phyloP scores from a whole-genome alignment of 2,888 invertebrate species.

The Baccha elongata region DNA sequence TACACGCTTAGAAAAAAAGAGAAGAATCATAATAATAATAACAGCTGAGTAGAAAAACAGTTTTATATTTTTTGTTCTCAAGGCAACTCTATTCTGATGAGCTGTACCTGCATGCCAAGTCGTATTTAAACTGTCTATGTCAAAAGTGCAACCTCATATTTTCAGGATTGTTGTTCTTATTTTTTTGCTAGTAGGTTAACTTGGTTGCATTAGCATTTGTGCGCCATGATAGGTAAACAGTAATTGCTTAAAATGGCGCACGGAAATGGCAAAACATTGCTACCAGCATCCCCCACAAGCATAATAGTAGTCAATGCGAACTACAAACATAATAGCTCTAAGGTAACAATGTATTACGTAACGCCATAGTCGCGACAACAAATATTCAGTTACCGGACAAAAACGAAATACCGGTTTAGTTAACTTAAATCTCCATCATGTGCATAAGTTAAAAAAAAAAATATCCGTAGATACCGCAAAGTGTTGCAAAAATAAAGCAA shows the following conservation, averaged over 20 bases:
- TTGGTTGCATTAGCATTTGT: constrained; percentile 29
- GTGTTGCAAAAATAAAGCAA: constrained; percentile 36
- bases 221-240: constrained; percentile 34
- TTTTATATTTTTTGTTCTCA: constrained; percentile 34
- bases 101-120: constrained; percentile 21
- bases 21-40: constrained; percentile 43
- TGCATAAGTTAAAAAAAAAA: constrained; percentile 41
- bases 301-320: constrained; percentile 9
- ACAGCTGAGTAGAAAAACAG: constrained; percentile 56
- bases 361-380: constrained; percentile 40
- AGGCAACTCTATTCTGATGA: constrained; percentile 9
- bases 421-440: constrained; percentile 51
- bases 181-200: constrained; percentile 47
- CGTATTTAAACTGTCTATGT: constrained; percentile 61
- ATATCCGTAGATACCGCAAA: constrained; percentile 27
- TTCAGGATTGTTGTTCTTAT: constrained; percentile 66
- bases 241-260: constrained; percentile 49
- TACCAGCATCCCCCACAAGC: constrained; percentile 39
- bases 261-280: constrained; percentile 39
- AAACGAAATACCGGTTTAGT: constrained; percentile 65
- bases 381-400: constrained; percentile 46
- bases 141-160: constrained; percentile 68
- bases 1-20: constrained; percentile 12
- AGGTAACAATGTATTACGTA: constrained; percentile 51
- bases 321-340: constrained; percentile 40